Evolutionary conservation across 1,140 invertebrate species (phyloP).

Genomic region (Ostrea denselamellosa): DNA sequence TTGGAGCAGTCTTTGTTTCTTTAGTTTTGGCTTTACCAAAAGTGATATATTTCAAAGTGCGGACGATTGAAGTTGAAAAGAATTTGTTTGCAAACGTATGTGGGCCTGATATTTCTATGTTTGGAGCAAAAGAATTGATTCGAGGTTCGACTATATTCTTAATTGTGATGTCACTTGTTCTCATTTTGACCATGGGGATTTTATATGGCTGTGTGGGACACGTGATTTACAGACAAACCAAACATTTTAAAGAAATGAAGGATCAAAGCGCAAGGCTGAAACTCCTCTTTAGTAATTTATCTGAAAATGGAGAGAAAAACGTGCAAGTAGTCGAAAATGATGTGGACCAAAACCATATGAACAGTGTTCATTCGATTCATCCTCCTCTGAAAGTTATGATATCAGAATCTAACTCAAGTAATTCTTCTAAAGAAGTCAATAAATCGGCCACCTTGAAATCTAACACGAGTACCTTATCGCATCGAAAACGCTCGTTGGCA

Average conservation of each 20-base stretch:
- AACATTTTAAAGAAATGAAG: slow-evolving; percentile 26
- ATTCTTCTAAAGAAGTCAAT: neutral
- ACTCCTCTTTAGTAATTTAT: neutral
- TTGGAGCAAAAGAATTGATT: neutral
- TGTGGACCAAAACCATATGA: neutral
- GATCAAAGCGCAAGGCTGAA: slow-evolving; percentile 15
- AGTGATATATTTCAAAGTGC: slow-evolving; percentile 19
- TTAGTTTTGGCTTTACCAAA: neutral
- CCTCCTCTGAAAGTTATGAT: neutral
- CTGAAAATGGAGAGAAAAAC: neutral
- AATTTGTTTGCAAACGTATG: slow-evolving; percentile 28
- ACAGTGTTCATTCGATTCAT: neutral
- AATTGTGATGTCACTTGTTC: neutral
- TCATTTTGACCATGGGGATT: neutral
- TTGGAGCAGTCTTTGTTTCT: neutral
- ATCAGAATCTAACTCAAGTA: neutral
- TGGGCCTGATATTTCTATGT: slow-evolving; percentile 12
- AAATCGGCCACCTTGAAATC: neutral
- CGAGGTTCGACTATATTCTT: neutral
- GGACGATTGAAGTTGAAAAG: neutral
- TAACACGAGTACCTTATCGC: neutral
- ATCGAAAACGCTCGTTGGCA: neutral
- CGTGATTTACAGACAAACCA: slow-evolving; percentile 36
- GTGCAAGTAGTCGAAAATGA: neutral
- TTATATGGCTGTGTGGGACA: slow-evolving; percentile 34